These are phyloP conservation scores for Tetheella fluctuosa DNA, from an alignment of 2,888 invertebrate genomes.

Conservation along the genomic window DNA sequence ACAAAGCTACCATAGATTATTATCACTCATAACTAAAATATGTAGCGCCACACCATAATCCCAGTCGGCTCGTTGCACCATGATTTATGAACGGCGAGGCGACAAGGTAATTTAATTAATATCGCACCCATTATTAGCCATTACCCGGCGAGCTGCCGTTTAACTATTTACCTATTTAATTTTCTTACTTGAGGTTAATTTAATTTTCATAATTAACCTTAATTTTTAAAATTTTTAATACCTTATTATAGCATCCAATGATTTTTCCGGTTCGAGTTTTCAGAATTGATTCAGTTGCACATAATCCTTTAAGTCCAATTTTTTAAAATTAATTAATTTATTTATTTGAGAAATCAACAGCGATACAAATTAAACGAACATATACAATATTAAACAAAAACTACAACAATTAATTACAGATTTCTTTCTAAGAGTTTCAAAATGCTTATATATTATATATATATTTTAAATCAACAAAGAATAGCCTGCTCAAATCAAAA, in stretches of 20 bases:
- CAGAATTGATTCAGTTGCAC: background rate
- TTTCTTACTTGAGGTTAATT: slow-evolving; percentile 16
- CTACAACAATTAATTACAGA: too few species aligned
- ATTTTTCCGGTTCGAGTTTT: background rate
- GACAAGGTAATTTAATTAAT: slow-evolving; percentile 39
- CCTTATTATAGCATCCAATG: background rate
- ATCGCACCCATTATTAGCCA: slow-evolving; percentile 35
- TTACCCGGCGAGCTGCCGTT: slow-evolving; percentile 25
- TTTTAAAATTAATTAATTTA: too few species aligned
- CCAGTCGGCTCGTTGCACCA: slow-evolving; percentile 6
- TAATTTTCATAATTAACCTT: slow-evolving; percentile 14
- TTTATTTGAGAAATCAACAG: too few species aligned
- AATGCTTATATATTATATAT: too few species aligned
- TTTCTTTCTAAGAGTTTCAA: too few species aligned
- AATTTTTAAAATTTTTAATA: background rate
- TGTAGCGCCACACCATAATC: background rate
- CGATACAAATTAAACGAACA: too few species aligned
- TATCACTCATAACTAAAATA: too few species aligned
- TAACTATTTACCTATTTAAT: slow-evolving; percentile 18
- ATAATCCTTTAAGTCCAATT: too few species aligned
- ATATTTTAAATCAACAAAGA: too few species aligned
- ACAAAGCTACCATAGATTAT: too few species aligned
- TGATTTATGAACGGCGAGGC: slow-evolving; percentile 33
- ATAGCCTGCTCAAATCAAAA: too few species aligned
- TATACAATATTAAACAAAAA: too few species aligned